Conservation (phyloP, 2,888 invertebrate species). For the Phortica magna region DNA sequence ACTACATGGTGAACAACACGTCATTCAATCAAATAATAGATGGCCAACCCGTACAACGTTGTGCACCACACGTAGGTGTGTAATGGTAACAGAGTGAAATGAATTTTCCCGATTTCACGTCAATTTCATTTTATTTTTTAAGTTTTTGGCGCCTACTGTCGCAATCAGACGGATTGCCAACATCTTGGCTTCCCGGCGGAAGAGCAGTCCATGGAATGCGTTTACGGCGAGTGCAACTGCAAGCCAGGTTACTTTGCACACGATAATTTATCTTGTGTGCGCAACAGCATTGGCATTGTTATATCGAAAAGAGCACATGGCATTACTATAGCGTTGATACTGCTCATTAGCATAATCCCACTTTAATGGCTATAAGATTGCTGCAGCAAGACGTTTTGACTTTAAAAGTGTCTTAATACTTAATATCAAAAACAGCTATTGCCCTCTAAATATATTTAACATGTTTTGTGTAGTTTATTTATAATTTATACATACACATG, state of each 20-base stretch:
- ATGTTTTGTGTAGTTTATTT: conserved; percentile 59
- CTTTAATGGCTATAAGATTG: no score
- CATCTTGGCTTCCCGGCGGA: conserved; percentile 47
- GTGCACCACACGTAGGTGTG: conserved; percentile 41
- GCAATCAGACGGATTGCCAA: conserved; percentile 57
- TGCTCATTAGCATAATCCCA: neutral
- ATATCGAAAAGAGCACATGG: neutral
- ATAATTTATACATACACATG: conserved; percentile 53
- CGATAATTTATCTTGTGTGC: conserved; percentile 46
- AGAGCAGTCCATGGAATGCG: conserved; percentile 59
- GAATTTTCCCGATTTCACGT: neutral
- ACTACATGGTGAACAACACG: conserved; percentile 41
- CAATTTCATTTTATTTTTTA: neutral
- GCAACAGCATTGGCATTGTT: neutral
- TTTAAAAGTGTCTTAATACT: no score
- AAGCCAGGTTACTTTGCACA: conserved; percentile 49
- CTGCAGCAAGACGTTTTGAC: no score
- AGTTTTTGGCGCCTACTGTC: conserved; percentile 61
- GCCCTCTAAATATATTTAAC: conserved; percentile 43
- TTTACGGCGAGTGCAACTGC: conserved; percentile 63
- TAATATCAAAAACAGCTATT: no score
- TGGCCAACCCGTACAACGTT: conserved; percentile 33
- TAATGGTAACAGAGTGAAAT: neutral
- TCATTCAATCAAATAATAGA: neutral
- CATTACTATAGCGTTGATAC: neutral